Base-by-base conservation (phyloP, 2,113 vertebrate species). In the Colinus virginianus region DNA sequence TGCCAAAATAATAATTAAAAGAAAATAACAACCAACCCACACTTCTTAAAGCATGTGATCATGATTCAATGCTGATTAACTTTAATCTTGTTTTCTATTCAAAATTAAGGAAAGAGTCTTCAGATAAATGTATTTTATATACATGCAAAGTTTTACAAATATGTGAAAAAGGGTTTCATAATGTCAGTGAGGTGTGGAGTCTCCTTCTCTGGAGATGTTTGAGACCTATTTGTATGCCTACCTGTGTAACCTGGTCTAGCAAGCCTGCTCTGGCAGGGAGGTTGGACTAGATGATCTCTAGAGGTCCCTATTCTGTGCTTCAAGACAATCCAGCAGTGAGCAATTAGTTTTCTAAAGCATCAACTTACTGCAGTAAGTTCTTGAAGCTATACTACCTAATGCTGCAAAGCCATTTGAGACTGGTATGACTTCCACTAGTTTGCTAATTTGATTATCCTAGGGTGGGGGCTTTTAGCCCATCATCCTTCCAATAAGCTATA, bases 341-440 rank as follows among this genome's bases (percentile, higher is more conserved):
- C 88, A 66, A 78, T 56, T 62, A 87, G 10, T n/a, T 87, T 68
- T 48, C 46, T 87, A n/a, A 63, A 93, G 40, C 71, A 79, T 87
- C 78, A 53, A 81, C 56, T 13, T 43, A 56, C 43, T 78, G 32
- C 76, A 92, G 70, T 68, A 92, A 61, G 34, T 72, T 83, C 40
- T 76, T 76, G 38, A 81, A 85, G 58, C 19, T 86, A 70, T 77
- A 78, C 72, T 72, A 90, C 78, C 74, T 91, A 82, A 90, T 61
- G 16, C 69, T 89, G 49, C 25, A 66, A 81, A 88, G 74, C 32
- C 78, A 46, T 90, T 70, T 62, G 74, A 51, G 45, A 69, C 68
- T 71, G 53, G 67, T 23, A 78, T 46, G 36, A 40, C 46, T 59
- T 92, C 78, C 74, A 66, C 68, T 69, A 74, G 74, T 80, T 89